A percentile compares a stretch with the other conserved stretches of the same genome.
These are phyloP conservation scores for Mormyrops attenuatus DNA, from an alignment of 2,797 vertebrate species.

Conservation along the genomic window DNA sequence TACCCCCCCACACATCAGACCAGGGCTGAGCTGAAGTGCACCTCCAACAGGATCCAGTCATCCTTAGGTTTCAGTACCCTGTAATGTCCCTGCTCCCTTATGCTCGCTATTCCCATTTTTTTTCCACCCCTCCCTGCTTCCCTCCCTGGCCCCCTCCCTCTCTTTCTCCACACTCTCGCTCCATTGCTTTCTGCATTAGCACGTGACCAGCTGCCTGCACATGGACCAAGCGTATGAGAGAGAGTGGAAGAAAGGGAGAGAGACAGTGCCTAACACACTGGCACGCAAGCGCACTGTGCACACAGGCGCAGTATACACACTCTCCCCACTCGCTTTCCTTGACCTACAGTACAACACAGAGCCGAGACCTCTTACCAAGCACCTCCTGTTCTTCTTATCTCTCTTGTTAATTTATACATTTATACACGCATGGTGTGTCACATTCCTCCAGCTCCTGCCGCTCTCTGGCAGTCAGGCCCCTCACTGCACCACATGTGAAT, in stretches of 20 bases:
- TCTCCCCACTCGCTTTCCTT: neutral
- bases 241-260: slow-evolving; percentile 26
- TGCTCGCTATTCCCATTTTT: slow-evolving; percentile 6
- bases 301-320: neutral
- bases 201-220: slow-evolving; percentile 67
- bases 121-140: neutral
- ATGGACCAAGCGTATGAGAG: slow-evolving; percentile 68
- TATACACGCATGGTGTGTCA: neutral
- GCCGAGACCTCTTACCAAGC: neutral
- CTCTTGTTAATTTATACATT: slow-evolving; percentile 2
- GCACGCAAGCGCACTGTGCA: neutral
- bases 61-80: neutral
- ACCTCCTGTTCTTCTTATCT: neutral
- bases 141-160: slow-evolving; percentile 34
- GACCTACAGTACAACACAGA: neutral
- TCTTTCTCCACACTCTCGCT: slow-evolving; percentile 34
- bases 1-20: neutral
- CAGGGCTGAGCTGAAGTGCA: neutral
- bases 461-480: neutral
- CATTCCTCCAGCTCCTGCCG: neutral
- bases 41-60: neutral
- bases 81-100: slow-evolving; percentile 2
- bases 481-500: neutral
- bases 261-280: neutral
- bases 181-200: slow-evolving; percentile 62